Evolutionary conservation across 2,113 vertebrate genomes (phyloP), one percentile per base, ranked within the genome.

Genomic region (Xiphophorus maculatus): DNA sequence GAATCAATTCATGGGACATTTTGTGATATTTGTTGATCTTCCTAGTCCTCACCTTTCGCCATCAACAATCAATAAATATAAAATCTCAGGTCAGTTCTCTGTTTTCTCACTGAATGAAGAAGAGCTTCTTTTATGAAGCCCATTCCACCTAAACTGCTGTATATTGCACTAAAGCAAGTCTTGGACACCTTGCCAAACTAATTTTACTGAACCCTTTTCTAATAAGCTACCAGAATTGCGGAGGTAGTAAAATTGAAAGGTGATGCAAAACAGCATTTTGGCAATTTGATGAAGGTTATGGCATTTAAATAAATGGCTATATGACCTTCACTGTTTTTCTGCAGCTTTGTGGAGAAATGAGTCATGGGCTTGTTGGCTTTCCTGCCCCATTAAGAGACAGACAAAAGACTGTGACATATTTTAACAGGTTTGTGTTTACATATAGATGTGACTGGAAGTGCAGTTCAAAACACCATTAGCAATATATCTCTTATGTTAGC

Each of bases 1-100:
- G 54, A 67, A 61, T 33, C 15, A 65, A 32, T 76, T 76, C 17
- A 63, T 51, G 48, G 61, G 71, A 25, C 51, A 15, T 67, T 81
- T 29, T 66, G 33, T 37, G 32, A 22, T n/a, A 35, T 60, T 15
- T 4, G 32, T 29, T 66, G 63, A 74, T 74, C 27, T 74, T 27
- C 2, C 71, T 13, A 40, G 73, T 66, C 48, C 25, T 66, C 25
- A 74, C 44, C 7, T 48, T 44, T 72, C 35, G 14, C 28, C n/a
- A 35, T 74, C 30, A 33, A n/a, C 54, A 62, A 63, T 71, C 60
- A 63, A 63, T 72, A 61, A 67, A 25, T 67, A 61, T 40, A 63
- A 60, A 25, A 40, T 12, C 32, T 33, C 27, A n/a, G 33, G n/a
- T 37, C 71, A 51, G 37, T 51, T 32, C 2, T 1, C 28, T 51